Percentiles rank a stretch among this genome's conserved stretches.
phyloP scores from a whole-genome alignment of 2,113 vertebrate genomes.

The Hemiprocne comata region DNA sequence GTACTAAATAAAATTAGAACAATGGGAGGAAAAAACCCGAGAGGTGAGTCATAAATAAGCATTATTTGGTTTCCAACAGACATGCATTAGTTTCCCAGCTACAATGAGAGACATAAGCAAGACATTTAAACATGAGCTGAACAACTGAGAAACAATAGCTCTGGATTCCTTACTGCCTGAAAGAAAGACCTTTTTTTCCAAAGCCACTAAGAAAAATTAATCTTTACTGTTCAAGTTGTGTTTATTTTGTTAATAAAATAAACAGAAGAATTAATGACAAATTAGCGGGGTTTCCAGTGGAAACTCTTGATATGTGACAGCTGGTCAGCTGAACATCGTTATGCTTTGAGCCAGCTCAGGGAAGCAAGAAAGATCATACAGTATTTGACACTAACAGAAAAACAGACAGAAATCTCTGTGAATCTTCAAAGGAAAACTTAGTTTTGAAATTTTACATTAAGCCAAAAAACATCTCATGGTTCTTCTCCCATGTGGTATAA shows the following conservation, averaged over 20 bases:
- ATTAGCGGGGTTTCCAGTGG: not conserved
- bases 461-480: not conserved
- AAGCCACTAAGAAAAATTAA: not conserved
- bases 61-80: slow-evolving; percentile 31
- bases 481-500: not conserved
- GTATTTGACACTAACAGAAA: not conserved
- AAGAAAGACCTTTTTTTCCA: not conserved
- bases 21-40: slow-evolving; percentile 16
- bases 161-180: not conserved
- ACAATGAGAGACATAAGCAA: slow-evolving; percentile 14
- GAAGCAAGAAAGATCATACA: not conserved
- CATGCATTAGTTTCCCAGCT: slow-evolving; percentile 8
- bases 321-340: not conserved
- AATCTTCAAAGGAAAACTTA: not conserved
- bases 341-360: not conserved
- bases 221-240: not conserved
- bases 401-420: not conserved
- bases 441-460: not conserved
- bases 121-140: not conserved
- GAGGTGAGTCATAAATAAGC: slow-evolving; percentile 47
- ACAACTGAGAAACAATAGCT: not conserved
- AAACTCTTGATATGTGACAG: not conserved
- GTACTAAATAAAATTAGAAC: slow-evolving; percentile 46
- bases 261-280: slow-evolving; percentile 6
- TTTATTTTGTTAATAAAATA: slow-evolving; percentile 18